Evolutionary conservation across 2,113 vertebrate species (phyloP).

Genomic region (Podarcis muralis): DNA sequence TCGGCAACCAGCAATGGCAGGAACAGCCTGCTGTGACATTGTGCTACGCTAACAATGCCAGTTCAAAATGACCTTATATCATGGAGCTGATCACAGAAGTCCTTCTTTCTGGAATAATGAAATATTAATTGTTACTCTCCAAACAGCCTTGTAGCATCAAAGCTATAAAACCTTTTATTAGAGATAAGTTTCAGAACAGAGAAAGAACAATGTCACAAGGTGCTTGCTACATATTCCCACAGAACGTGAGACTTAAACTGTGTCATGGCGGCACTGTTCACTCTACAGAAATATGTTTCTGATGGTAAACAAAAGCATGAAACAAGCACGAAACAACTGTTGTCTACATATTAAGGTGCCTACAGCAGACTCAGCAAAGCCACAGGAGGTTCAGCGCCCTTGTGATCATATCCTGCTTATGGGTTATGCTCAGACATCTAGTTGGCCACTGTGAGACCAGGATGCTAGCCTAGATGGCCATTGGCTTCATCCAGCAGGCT

Average conservation of each 20-base stretch:
- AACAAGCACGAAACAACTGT: neutral
- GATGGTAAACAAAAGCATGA: neutral
- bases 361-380: too few relatives aligned
- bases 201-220: constrained; percentile 4
- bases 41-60: constrained; percentile 25
- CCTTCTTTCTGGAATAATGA: constrained; percentile 30
- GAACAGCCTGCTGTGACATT: constrained; percentile 16
- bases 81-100: constrained; percentile 37
- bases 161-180: constrained; percentile 1
- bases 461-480: too few relatives aligned
- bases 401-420: too few relatives aligned
- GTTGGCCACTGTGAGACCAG: too few relatives aligned
- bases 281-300: neutral
- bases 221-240: neutral
- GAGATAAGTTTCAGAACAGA: neutral
- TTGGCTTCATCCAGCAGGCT: too few relatives aligned
- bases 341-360: neutral
- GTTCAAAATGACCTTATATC: neutral
- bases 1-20: neutral
- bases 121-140: constrained; percentile 45
- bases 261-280: constrained; percentile 24
- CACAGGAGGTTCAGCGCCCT: too few relatives aligned
- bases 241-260: neutral
- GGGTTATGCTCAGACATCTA: neutral
- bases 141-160: constrained; percentile 27